Evolutionary conservation across 2,113 vertebrate species (phyloP), one percentile per base, ranked within the genome.

Genomic region (Corythaeola cristata): DNA sequence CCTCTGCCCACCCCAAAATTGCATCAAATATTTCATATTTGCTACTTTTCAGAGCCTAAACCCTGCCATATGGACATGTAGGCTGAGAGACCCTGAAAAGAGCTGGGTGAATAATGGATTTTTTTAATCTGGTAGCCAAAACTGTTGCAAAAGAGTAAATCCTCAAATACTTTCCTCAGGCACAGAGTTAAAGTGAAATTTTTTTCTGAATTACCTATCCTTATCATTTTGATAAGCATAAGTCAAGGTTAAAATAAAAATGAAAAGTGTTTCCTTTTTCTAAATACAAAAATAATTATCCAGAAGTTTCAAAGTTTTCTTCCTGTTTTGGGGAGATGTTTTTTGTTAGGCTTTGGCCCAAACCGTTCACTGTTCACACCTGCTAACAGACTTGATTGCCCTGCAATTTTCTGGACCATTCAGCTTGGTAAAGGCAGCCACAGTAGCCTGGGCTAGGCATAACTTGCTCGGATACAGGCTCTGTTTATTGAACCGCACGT

Each of bases 1-100:
- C 44, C 58, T 52, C 8, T 21, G 5, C 5, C 9, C 7, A 55
- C 12, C 13, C 8, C 49, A 52, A 87, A 89, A 81, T 44, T 72
- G 14, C 19, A 56, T 60, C 28, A 87, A 86, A 72, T 89, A 75
- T 89, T 85, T 95, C 15, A 52, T 89, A 86, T 80, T 90, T 86
- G 19, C 45, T 72, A 22, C 22, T 64, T 84, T 60, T 87, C 33
- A 72, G 84, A 82, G 41, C 12, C 49, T 92, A 75, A 85, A 67
- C 30, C 32, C 62, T 95, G 47, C 47, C 52, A 77, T 87, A 82
- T 78, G 80, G 56, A 67, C 33, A 67, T 4, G 47, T 67, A 89
- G 47, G 50, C 59, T 44, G 60, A 77, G 26, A 66, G 58, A 82
- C 71, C 27, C 82, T 86, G 55, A 81, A 92, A 30, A 91, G 60